Conservation (phyloP, 2,888 invertebrate genomes). For the Hirtodrosophila histrioides region DNA sequence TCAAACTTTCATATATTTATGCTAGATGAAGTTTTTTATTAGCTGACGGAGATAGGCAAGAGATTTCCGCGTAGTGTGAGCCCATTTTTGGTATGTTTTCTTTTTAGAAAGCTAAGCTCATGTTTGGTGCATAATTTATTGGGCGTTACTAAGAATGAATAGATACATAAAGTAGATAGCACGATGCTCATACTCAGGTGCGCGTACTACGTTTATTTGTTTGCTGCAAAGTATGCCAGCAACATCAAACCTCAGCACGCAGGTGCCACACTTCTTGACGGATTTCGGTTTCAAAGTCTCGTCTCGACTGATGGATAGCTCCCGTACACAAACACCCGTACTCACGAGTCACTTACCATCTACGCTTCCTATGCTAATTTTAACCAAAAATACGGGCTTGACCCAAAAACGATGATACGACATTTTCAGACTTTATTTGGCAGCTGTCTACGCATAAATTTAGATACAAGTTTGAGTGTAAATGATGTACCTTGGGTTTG, state of each 20-base stretch:
- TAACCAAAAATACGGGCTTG: constrained; percentile 53
- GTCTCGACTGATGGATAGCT: constrained; percentile 20
- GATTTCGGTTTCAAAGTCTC: no score
- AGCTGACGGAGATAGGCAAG: no score
- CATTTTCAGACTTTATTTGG: constrained; percentile 26
- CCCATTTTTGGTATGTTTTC: constrained; percentile 28
- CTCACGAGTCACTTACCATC: background rate
- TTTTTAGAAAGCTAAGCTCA: constrained; percentile 69
- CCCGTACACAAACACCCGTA: constrained; percentile 21
- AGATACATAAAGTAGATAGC: constrained; percentile 45
- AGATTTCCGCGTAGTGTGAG: constrained; percentile 8
- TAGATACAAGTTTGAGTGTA: background rate
- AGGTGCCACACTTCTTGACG: constrained; percentile 20
- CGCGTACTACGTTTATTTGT: constrained; percentile 16
- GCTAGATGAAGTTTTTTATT: no score
- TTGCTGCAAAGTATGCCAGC: constrained; percentile 46
- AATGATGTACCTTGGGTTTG: background rate
- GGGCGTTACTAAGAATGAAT: constrained; percentile 74
- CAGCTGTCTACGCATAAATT: constrained; percentile 35
- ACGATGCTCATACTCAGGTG: constrained; percentile 18
- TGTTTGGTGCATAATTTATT: constrained; percentile 72
- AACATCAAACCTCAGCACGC: constrained; percentile 33
- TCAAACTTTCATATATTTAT: no score
- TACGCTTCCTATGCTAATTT: constrained; percentile 50
- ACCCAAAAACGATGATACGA: constrained; percentile 44